Evolutionary conservation across 2,797 vertebrate genomes (phyloP).

Genomic region (Rhadinocentrus ornatus): DNA sequence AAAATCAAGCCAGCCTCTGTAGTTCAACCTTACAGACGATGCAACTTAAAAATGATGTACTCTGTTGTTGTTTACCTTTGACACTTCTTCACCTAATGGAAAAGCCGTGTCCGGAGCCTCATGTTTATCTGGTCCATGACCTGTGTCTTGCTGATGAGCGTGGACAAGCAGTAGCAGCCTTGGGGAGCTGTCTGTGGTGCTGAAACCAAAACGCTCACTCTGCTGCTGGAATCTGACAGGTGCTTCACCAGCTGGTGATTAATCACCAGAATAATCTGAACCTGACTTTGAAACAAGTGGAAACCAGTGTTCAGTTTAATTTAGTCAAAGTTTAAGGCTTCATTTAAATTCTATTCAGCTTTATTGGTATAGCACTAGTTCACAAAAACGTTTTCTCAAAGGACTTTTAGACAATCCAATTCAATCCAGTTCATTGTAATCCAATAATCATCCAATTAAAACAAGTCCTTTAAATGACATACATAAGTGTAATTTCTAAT

Average conservation of each 20-base stretch:
- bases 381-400: no score
- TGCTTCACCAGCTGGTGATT: not conserved
- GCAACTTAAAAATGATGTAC: not conserved
- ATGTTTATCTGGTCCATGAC: slow-evolving; percentile 37
- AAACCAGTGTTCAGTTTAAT: not conserved
- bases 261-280: not conserved
- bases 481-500: no score
- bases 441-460: no score
- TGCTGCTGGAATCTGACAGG: slow-evolving; percentile 4
- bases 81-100: slow-evolving; percentile 53
- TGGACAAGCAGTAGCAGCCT: slow-evolving; percentile 51
- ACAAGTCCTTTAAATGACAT: no score
- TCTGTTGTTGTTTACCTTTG: slow-evolving; percentile 20
- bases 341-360: no score
- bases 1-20: not conserved
- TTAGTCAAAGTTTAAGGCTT: not conserved
- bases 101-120: slow-evolving; percentile 42
- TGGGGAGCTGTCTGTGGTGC: slow-evolving; percentile 65
- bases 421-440: no score
- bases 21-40: not conserved
- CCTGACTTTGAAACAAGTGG: not conserved
- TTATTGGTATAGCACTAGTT: no score
- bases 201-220: slow-evolving; percentile 47
- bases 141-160: slow-evolving; percentile 44
- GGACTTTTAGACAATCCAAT: no score